A percentile compares a stretch with the other conserved stretches of the same genome.
phyloP scores from a whole-genome alignment of 2,113 vertebrate species.

The Sisor rabdophorus region DNA sequence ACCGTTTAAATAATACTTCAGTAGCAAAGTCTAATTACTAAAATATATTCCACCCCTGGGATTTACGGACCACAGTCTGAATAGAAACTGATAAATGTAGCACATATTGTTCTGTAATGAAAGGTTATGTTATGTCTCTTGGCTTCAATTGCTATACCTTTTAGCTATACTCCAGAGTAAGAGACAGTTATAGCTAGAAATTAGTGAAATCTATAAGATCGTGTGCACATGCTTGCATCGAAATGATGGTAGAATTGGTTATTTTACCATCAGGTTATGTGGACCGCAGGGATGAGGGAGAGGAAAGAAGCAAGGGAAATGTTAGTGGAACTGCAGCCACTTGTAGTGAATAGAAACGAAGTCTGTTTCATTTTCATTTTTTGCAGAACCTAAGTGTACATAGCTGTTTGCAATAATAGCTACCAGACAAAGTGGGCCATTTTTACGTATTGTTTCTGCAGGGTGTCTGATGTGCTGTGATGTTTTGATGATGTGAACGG shows the following conservation, averaged over 20 bases:
- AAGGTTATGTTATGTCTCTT: background rate
- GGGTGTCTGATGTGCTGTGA: background rate
- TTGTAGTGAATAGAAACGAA: slow-evolving; percentile 10
- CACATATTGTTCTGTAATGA: background rate
- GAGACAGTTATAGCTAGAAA: background rate
- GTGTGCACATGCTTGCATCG: background rate
- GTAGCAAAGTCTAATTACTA: no score
- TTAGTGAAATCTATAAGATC: background rate
- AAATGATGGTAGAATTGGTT: background rate
- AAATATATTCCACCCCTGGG: background rate
- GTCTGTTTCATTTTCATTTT: background rate
- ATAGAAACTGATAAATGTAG: background rate
- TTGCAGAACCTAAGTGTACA: slow-evolving; percentile 5
- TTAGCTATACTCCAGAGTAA: background rate
- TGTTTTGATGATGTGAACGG: background rate
- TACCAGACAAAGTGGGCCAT: background rate
- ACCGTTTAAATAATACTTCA: background rate
- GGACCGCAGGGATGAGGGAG: background rate
- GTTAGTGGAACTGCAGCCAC: slow-evolving; percentile 3
- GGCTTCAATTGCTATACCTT: background rate
- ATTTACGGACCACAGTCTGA: background rate
- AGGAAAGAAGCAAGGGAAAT: background rate
- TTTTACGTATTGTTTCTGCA: background rate
- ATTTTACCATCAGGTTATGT: background rate
- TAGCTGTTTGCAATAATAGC: background rate